Conservation (phyloP, 2,888 invertebrate species). For the Crocallis elinguaria region DNA sequence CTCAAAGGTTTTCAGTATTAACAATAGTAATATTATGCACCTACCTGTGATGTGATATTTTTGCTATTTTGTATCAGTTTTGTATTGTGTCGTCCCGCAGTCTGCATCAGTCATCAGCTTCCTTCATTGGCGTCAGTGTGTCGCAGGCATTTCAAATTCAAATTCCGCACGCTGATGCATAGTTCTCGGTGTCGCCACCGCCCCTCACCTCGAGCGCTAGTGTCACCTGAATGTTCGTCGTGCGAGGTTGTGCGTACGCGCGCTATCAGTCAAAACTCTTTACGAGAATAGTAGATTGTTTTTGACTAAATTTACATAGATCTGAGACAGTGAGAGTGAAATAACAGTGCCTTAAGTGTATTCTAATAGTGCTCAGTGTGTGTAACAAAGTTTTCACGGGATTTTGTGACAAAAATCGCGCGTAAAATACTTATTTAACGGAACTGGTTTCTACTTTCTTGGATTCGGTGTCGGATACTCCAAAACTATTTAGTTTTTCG, state of each 20-base stretch:
- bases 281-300: slow-evolving; percentile 69
- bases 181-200: slow-evolving; percentile 25
- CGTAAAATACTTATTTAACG: slow-evolving; percentile 67
- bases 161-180: slow-evolving; percentile 24
- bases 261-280: slow-evolving; percentile 57
- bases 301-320: slow-evolving; percentile 50
- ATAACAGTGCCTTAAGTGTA: slow-evolving; percentile 58
- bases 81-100: not conserved
- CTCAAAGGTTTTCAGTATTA: no score
- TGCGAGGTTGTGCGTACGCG: slow-evolving; percentile 27
- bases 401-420: slow-evolving; percentile 71
- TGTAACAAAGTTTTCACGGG: slow-evolving; percentile 61
- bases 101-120: not conserved
- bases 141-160: slow-evolving; percentile 28
- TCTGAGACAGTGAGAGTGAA: slow-evolving; percentile 61
- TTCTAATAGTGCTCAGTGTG: slow-evolving; percentile 54
- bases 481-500: slow-evolving; percentile 59
- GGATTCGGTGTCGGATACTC: slow-evolving; percentile 63
- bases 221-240: slow-evolving; percentile 32
- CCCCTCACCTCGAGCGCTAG: slow-evolving; percentile 33
- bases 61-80: not conserved
- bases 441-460: slow-evolving; percentile 64
- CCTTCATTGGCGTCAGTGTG: not conserved
- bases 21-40: no score
- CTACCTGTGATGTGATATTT: no score